phyloP scores from a whole-genome alignment of 2,113 vertebrate species.

The Megalops atlanticus region DNA sequence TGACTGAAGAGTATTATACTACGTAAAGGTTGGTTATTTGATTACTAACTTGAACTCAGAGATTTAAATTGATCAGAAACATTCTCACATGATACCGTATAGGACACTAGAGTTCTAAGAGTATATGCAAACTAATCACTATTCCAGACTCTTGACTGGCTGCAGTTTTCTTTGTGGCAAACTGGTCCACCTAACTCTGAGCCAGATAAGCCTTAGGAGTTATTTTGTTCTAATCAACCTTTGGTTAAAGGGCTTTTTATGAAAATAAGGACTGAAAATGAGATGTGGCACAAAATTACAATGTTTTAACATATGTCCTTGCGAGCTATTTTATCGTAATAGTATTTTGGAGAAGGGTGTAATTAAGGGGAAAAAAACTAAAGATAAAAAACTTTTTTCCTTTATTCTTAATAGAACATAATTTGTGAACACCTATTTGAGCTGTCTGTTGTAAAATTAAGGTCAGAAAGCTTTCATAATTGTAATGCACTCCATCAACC shows the following conservation, averaged over 20 bases:
- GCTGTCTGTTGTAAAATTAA: too few relatives aligned
- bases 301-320: not conserved
- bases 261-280: too few relatives aligned
- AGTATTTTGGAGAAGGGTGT: not conserved
- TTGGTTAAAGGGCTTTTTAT: too few relatives aligned
- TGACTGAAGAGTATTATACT: not conserved
- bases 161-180: not conserved
- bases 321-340: not conserved
- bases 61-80: not conserved
- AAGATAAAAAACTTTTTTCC: too few relatives aligned
- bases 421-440: too few relatives aligned
- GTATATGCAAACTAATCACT: not conserved
- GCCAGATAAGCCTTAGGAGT: too few relatives aligned
- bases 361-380: not conserved
- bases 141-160: not conserved
- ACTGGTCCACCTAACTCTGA: too few relatives aligned
- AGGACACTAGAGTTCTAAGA: not conserved
- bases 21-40: not conserved
- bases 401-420: too few relatives aligned
- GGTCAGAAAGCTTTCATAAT: too few relatives aligned
- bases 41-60: not conserved
- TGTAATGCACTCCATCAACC: too few relatives aligned
- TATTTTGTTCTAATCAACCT: too few relatives aligned
- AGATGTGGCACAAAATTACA: too few relatives aligned
- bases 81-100: not conserved